Percentiles rank a stretch among this genome's conserved stretches.
Evolutionary conservation across 2,113 vertebrate genomes (phyloP).

Genomic region (Zingel zingel): DNA sequence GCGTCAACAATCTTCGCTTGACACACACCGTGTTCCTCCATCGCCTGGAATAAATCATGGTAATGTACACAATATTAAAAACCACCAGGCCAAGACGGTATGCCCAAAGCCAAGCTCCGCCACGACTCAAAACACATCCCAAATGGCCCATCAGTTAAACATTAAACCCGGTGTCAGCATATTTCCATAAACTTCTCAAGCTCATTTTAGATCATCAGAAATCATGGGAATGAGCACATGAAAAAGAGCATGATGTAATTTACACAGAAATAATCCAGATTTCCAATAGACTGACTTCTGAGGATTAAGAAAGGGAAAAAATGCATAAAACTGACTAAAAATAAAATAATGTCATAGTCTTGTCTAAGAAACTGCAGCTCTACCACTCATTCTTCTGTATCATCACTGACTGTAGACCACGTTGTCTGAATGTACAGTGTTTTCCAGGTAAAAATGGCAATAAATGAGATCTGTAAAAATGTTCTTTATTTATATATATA

Average conservation of each 20-base stretch:
- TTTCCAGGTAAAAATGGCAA: background rate
- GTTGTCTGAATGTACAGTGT: background rate
- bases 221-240: slow-evolving; percentile 12
- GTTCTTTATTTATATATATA: no score
- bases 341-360: background rate
- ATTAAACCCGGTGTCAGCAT: slow-evolving; percentile 16
- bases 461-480: background rate
- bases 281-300: background rate
- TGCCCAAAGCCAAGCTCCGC: slow-evolving; percentile 10
- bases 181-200: slow-evolving; percentile 32
- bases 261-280: slow-evolving; percentile 6
- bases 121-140: background rate
- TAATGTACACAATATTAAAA: slow-evolving; percentile 57
- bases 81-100: slow-evolving; percentile 27
- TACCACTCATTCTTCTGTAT: background rate
- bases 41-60: slow-evolving; percentile 82
- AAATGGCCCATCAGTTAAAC: slow-evolving; percentile 41
- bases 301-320: background rate
- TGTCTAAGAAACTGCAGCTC: slow-evolving; percentile 2
- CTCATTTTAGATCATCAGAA: slow-evolving; percentile 31
- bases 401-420: background rate
- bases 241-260: slow-evolving; percentile 19
- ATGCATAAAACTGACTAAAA: background rate
- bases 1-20: slow-evolving; percentile 93
- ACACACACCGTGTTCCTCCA: slow-evolving; percentile 90